Evolutionary conservation across 2,888 invertebrate species (phyloP).

Genomic region (Alcis repandata): DNA sequence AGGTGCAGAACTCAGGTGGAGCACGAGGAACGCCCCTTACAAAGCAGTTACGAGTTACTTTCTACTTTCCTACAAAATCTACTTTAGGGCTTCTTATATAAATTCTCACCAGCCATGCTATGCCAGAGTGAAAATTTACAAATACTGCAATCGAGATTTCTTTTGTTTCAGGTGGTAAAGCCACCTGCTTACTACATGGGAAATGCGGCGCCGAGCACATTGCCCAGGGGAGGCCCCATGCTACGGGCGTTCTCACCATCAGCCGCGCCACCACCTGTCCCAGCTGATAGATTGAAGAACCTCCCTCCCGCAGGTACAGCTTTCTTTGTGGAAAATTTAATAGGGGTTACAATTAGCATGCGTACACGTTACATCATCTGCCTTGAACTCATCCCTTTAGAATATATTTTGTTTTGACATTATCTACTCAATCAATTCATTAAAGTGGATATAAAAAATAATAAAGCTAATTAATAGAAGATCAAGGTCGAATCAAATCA

Average conservation of each 20-base stretch:
- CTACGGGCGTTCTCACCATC: conserved; percentile 90
- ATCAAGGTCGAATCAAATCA: too few species aligned
- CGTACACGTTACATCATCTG: not conserved
- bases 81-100: too few species aligned
- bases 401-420: not conserved
- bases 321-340: too few species aligned
- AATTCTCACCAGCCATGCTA: too few species aligned
- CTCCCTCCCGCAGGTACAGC: conserved; percentile 71
- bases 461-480: too few species aligned
- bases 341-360: not conserved
- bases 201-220: conserved; percentile 85
- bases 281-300: conserved; percentile 86
- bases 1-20: too few species aligned
- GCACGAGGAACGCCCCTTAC: too few species aligned
- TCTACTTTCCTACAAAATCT: too few species aligned
- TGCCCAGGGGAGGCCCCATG: conserved; percentile 89
- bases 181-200: conserved; percentile 92
- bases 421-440: too few species aligned
- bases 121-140: not conserved
- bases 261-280: conserved; percentile 83
- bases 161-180: conserved; percentile 67
- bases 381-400: not conserved
- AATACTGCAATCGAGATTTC: not conserved
- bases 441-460: too few species aligned
- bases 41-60: too few species aligned